Conservation (phyloP, 2,888 invertebrate genomes). For the Timema podura region DNA sequence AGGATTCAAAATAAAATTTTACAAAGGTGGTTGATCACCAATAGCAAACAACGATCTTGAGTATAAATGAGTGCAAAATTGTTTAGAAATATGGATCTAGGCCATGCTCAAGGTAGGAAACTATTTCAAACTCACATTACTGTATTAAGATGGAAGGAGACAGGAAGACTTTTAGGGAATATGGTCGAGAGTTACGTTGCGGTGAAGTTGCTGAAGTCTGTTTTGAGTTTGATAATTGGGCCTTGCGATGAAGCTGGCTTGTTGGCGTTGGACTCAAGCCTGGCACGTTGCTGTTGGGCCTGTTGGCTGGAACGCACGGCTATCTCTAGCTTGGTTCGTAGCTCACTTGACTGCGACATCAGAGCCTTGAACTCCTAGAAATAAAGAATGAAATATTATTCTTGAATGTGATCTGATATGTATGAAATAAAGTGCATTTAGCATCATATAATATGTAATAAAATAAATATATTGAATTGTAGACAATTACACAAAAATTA, state of each 20-base stretch:
- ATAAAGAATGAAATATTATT: slow-evolving; percentile 16
- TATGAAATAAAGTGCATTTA: no score
- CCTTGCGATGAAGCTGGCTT: slow-evolving; percentile 45
- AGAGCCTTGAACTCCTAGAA: slow-evolving; percentile 82
- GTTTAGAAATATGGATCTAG: no score
- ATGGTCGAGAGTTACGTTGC: neutral
- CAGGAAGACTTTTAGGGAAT: neutral
- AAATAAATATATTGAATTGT: neutral
- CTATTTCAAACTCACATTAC: no score
- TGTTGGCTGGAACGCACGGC: slow-evolving; percentile 67
- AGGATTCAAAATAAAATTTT: no score
- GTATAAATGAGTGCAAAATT: no score
- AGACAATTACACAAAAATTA: neutral
- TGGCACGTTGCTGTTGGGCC: slow-evolving; percentile 49
- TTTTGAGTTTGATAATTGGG: slow-evolving; percentile 87
- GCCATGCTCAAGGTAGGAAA: no score
- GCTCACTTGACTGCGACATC: slow-evolving; percentile 77
- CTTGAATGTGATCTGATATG: no score
- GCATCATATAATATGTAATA: no score
- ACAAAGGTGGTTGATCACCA: no score
- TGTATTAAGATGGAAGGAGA: neutral
- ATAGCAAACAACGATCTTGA: no score
- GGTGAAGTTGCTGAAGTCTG: slow-evolving; percentile 86
- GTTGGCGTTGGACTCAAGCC: slow-evolving; percentile 46
- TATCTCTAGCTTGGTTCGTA: slow-evolving; percentile 77